Evolutionary conservation across 2,888 invertebrate genomes (phyloP).

Genomic region (Athalia rosae): DNA sequence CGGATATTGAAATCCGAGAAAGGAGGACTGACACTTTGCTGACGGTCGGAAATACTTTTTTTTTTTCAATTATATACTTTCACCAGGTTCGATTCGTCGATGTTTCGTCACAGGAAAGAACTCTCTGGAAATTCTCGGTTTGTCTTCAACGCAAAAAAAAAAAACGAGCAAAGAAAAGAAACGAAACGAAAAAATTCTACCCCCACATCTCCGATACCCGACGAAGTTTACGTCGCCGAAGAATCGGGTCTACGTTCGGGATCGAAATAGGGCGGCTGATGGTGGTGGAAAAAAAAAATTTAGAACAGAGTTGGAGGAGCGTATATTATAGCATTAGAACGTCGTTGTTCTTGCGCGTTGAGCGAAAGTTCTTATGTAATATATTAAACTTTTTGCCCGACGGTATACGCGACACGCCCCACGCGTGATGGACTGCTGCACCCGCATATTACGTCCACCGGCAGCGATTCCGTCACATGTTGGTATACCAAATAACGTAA

Average conservation of each 20-base stretch:
- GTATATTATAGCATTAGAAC: neutral
- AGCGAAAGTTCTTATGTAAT: neutral
- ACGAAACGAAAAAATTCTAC: neutral
- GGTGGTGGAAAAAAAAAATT: slow-evolving; percentile 7
- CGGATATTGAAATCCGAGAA: slow-evolving; percentile 1
- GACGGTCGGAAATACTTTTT: slow-evolving; percentile 7
- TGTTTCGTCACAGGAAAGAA: no score
- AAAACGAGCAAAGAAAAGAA: neutral
- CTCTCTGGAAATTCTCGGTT: no score
- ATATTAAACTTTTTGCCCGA: slow-evolving; percentile 29
- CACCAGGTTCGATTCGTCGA: slow-evolving; percentile 6
- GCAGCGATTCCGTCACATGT: neutral
- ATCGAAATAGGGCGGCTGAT: neutral
- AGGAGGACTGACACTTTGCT: slow-evolving; percentile 17
- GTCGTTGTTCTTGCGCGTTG: slow-evolving; percentile 30
- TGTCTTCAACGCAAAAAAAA: neutral
- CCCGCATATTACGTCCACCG: slow-evolving; percentile 7
- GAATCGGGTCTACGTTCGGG: neutral
- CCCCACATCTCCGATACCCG: neutral
- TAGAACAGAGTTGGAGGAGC: slow-evolving; percentile 8
- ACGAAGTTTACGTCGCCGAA: neutral
- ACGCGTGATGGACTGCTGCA: slow-evolving; percentile 19
- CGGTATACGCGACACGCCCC: neutral
- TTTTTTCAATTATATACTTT: slow-evolving; percentile 30
- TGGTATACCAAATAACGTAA: no score